Conservation (phyloP, 2,113 vertebrate genomes). For the Oreochromis niloticus region DNA sequence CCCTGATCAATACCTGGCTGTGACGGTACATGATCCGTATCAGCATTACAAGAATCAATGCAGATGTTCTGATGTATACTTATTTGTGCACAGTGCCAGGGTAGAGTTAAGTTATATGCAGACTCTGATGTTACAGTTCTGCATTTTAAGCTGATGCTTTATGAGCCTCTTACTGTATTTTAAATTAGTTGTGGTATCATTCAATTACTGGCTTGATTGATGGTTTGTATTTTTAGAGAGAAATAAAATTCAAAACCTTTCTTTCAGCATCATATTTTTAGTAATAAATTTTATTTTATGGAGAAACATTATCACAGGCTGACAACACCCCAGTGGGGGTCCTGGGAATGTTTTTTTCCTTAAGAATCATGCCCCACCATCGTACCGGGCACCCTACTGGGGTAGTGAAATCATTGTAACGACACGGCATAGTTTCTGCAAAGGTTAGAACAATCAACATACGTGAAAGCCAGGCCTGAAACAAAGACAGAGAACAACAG, state of each 20-base stretch:
- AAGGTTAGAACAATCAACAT: slow-evolving; percentile 69
- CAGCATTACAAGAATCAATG: slow-evolving; percentile 69
- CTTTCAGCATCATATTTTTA: background rate
- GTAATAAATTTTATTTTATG: background rate
- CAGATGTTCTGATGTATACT: slow-evolving; percentile 59
- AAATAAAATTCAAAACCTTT: background rate
- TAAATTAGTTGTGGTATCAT: background rate
- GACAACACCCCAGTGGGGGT: background rate
- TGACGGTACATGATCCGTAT: slow-evolving; percentile 74
- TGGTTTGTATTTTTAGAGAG: background rate
- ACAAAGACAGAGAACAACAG: slow-evolving; percentile 56
- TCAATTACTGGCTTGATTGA: background rate
- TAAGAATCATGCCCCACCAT: slow-evolving; percentile 7
- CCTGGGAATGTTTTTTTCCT: slow-evolving; percentile 27
- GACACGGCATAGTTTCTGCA: slow-evolving; percentile 56
- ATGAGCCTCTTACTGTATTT: background rate
- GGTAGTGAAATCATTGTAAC: slow-evolving; percentile 50
- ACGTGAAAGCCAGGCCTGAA: slow-evolving; percentile 48
- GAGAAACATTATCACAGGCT: background rate
- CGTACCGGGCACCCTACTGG: slow-evolving; percentile 26
- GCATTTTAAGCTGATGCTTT: background rate
- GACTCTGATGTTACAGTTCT: slow-evolving; percentile 3
- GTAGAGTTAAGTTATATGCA: slow-evolving; percentile 43
- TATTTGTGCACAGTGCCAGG: slow-evolving; percentile 44
- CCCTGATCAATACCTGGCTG: slow-evolving; percentile 73